Base-by-base conservation (phyloP, 2,113 vertebrate genomes). In the Chascanopsetta lugubris region DNA sequence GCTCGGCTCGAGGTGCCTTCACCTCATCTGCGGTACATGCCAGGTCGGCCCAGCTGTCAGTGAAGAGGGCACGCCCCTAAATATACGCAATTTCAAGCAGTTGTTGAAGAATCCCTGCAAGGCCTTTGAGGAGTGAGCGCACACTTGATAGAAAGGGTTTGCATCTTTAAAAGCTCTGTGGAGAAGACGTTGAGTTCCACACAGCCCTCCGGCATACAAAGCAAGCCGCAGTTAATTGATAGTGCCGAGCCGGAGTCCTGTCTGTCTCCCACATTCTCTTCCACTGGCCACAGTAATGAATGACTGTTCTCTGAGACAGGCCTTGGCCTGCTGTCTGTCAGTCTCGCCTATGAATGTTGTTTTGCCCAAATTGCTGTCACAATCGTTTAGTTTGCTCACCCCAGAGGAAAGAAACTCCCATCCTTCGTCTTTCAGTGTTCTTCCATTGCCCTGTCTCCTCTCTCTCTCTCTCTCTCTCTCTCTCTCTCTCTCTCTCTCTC, bases 281-380 rank as follows among this genome's bases (percentile, higher is more conserved):
- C 60, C 72, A 77, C 21, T 66, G 50, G 66, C 62, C 26, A 29
- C 40, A 20, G 57, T 87, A 86, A 88, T 85, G 69, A 89, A 77
- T 68, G 71, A 75, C 59, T 70, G 21, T 75, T 72, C 55, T 77
- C 58, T 1, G 9, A 75, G 68, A 81, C 66, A 46, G 66, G 79
- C 74, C 49, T 18, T 58, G 43, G 76, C 54, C 50, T 43, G 24
- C 61, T 85, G 79, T 85, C 80, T 82, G 78, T 83, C 82, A 74
- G 74, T 83, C 85, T 83, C 47, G 26, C 63, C 74, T 66, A 67
- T 74, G 48, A 85, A 84, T 83, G 76, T 77, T 87, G 85, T 90
- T 90, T 83, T 83, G 80, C 78, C 80, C 76, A 87, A 89, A 87
- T 90, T 89, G 89, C 90, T 88, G 88, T 92, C 89, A 91, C 84